Evolutionary conservation across 2,797 vertebrate genomes (phyloP).

Genomic region (Acanthopagrus latus): DNA sequence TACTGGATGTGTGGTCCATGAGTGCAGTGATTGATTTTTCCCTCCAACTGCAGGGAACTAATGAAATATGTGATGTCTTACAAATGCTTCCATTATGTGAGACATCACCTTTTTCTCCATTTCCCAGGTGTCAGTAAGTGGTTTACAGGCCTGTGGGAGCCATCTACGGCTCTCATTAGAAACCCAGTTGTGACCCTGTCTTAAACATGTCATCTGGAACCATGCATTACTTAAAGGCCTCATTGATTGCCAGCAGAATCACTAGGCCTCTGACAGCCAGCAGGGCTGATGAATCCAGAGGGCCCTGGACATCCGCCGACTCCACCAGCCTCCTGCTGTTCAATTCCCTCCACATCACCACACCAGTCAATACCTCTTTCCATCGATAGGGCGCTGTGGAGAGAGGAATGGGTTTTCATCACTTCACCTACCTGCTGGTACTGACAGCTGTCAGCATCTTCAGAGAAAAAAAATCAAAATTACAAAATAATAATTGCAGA

Average conservation of each 20-base stretch:
- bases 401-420: constrained; percentile 58
- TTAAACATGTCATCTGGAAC: constrained; percentile 70
- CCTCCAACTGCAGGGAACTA: constrained; percentile 58
- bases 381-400: constrained; percentile 61
- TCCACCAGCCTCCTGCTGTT: constrained; percentile 56
- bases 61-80: constrained; percentile 74
- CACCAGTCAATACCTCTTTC: constrained; percentile 66
- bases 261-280: constrained; percentile 63
- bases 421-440: constrained; percentile 51
- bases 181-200: constrained; percentile 66
- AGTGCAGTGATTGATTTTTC: constrained; percentile 55
- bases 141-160: constrained; percentile 63
- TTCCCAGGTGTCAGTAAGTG: constrained; percentile 67
- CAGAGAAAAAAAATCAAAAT: constrained; percentile 41
- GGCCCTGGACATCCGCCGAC: constrained; percentile 53
- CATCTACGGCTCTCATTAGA: constrained; percentile 66
- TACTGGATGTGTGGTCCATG: constrained; percentile 19
- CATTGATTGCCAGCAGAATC: constrained; percentile 74
- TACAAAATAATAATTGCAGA: constrained; percentile 20
- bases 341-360: constrained; percentile 65
- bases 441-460: constrained; percentile 58
- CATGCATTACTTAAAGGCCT: constrained; percentile 72
- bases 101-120: constrained; percentile 59
- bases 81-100: constrained; percentile 71
- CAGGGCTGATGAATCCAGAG: constrained; percentile 66